A percentile compares a stretch with the other conserved stretches of the same genome.
phyloP scores from a whole-genome alignment of 2,797 vertebrate species.

The Anabas testudineus region DNA sequence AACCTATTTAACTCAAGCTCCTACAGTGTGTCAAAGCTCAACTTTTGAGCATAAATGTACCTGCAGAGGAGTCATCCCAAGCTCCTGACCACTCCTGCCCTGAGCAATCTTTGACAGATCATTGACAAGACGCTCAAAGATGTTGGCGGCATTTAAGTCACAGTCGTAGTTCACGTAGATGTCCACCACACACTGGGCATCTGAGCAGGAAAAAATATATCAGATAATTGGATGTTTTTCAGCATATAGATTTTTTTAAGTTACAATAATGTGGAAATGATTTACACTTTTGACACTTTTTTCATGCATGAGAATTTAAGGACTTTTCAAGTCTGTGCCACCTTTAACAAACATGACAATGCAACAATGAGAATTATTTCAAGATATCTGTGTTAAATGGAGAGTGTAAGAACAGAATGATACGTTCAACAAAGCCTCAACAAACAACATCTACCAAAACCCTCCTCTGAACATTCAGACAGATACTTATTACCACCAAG shows the following conservation, averaged over 20 bases:
- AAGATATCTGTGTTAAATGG: not conserved
- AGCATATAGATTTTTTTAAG: not conserved
- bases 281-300: not conserved
- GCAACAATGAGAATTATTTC: not conserved
- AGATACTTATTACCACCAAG: too few relatives aligned
- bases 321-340: not conserved
- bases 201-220: constrained; percentile 69
- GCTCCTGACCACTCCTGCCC: constrained; percentile 95
- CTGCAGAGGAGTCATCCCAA: constrained; percentile 91
- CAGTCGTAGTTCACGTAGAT: constrained; percentile 99
- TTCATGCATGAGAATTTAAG: not conserved
- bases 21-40: not conserved
- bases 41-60: constrained; percentile 11
- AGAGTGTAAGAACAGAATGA: not conserved
- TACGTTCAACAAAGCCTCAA: too few relatives aligned
- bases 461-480: too few relatives aligned
- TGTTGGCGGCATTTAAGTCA: constrained; percentile 97
- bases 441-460: not conserved
- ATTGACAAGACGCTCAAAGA: constrained; percentile 97
- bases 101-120: constrained; percentile 98
- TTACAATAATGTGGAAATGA: not conserved
- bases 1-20: not conserved
- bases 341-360: not conserved
- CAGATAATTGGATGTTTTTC: not conserved
- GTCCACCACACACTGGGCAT: constrained; percentile 98